A percentile compares a stretch with the other conserved stretches of the same genome.
phyloP scores from a whole-genome alignment of 2,888 invertebrate species.

The Trissolcus japonicus region DNA sequence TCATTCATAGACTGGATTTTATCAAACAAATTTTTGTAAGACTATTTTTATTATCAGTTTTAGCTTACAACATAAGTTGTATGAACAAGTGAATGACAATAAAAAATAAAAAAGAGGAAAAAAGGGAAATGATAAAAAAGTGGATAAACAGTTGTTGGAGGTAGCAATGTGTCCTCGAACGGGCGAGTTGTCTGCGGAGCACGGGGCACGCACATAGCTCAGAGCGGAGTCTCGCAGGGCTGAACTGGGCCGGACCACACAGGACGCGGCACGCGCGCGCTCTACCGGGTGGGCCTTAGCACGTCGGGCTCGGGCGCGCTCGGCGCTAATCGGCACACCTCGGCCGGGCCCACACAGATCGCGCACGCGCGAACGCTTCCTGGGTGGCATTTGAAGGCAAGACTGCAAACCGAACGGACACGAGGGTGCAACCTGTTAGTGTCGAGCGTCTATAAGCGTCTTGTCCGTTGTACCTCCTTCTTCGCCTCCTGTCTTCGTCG shows the following conservation, averaged over 20 bases:
- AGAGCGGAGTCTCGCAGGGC: conserved; percentile 56
- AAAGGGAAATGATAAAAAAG: conserved; percentile 1
- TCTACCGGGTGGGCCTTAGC: conserved; percentile 78
- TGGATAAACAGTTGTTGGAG: conserved; percentile 14
- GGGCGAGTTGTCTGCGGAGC: conserved; percentile 34
- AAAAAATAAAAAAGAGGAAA: neutral
- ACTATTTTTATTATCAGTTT: no score
- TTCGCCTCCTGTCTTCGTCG: conserved; percentile 54
- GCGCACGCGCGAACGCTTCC: conserved; percentile 75
- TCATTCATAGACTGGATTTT: no score
- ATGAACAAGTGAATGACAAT: conserved; percentile 2
- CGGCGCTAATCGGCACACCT: conserved; percentile 63
- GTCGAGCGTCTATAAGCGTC: conserved; percentile 65
- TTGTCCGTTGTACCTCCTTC: conserved; percentile 59
- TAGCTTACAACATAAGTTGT: neutral
- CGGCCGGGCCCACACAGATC: conserved; percentile 72
- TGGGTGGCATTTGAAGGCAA: conserved; percentile 75
- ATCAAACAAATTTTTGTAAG: no score
- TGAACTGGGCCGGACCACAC: conserved; percentile 80
- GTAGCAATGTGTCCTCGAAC: conserved; percentile 20
- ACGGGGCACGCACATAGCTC: conserved; percentile 57
- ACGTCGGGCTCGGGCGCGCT: conserved; percentile 70
- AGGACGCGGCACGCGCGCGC: conserved; percentile 86
- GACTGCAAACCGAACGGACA: conserved; percentile 65
- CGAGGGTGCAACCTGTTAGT: conserved; percentile 71